Percentiles rank a stretch among this genome's conserved stretches.
Conservation (phyloP, 2,888 invertebrate species). For the Plutella xylostella region DNA sequence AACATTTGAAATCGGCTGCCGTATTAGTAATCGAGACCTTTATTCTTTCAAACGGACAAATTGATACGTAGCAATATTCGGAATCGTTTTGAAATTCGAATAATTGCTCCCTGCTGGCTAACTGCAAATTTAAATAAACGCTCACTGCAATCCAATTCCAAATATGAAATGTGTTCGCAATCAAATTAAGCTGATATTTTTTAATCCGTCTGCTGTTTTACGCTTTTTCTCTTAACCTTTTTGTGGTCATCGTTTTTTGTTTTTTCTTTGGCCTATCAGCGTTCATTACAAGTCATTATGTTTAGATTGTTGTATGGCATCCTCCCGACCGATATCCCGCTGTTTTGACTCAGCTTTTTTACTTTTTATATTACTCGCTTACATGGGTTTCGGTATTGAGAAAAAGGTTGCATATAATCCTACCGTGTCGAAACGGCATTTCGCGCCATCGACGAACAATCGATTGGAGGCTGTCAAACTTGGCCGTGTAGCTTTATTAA, state of each 20-base stretch:
- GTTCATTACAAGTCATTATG: slow-evolving; percentile 55
- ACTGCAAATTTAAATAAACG: slow-evolving; percentile 5
- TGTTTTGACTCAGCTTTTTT: slow-evolving; percentile 28
- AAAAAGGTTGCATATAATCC: slow-evolving; percentile 22
- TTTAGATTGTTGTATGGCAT: slow-evolving; percentile 44
- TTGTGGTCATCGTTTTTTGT: slow-evolving; percentile 21
- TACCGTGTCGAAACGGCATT: slow-evolving; percentile 22
- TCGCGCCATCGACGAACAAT: slow-evolving; percentile 13
- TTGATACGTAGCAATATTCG: slow-evolving; percentile 42
- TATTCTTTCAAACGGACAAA: slow-evolving; percentile 14
- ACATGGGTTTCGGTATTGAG: slow-evolving; percentile 12
- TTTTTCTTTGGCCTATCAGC: slow-evolving; percentile 40
- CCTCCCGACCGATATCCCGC: slow-evolving; percentile 39
- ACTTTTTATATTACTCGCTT: slow-evolving; percentile 23
- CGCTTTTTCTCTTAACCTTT: slow-evolving; percentile 22
- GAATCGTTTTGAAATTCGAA: slow-evolving; percentile 34
- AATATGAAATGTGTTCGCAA: slow-evolving; percentile 1
- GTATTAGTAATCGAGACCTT: slow-evolving; percentile 5
- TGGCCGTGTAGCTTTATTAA: slow-evolving; percentile 3
- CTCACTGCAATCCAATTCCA: neutral
- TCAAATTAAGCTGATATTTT: slow-evolving; percentile 12
- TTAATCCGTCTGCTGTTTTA: slow-evolving; percentile 22
- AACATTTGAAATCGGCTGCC: slow-evolving; percentile 1
- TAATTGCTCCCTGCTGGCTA: slow-evolving; percentile 16
- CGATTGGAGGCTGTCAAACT: neutral